Evolutionary conservation across 2,797 vertebrate genomes (phyloP).

Genomic region (Pangasius larnaudii): DNA sequence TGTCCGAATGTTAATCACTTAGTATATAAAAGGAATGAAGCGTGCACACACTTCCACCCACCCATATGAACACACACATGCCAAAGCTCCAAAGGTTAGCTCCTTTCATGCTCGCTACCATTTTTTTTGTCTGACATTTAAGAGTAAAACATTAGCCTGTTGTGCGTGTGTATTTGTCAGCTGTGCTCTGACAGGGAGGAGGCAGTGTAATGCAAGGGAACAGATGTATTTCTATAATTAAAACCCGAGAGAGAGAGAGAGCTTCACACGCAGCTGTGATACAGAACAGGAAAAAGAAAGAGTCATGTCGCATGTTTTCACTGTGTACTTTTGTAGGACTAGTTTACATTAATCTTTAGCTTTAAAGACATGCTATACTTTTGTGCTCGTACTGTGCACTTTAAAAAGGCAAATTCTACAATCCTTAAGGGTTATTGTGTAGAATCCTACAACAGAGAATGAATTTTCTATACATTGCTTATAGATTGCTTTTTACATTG

Average conservation of each 20-base stretch:
- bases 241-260: constrained; percentile 39
- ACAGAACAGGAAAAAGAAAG: background rate
- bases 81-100: constrained; percentile 44
- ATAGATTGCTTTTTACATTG: background rate
- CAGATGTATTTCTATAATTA: constrained; percentile 67
- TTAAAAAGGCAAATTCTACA: background rate
- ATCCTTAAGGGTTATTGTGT: background rate
- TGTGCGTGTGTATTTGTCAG: constrained; percentile 55
- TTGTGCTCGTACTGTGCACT: background rate
- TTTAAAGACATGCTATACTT: background rate
- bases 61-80: constrained; percentile 18
- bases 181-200: constrained; percentile 59
- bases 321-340: background rate
- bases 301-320: background rate
- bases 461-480: background rate
- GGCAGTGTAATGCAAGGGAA: constrained; percentile 48
- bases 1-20: background rate
- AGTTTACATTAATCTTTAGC: background rate
- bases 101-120: constrained; percentile 49
- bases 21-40: constrained; percentile 17
- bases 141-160: constrained; percentile 63
- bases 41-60: constrained; percentile 33
- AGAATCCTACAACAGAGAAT: background rate
- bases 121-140: constrained; percentile 62
- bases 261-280: constrained; percentile 31